Evolutionary conservation across 2,888 invertebrate genomes (phyloP), one percentile per base, ranked within the genome.

Genomic region (Zeuzera pyrina): DNA sequence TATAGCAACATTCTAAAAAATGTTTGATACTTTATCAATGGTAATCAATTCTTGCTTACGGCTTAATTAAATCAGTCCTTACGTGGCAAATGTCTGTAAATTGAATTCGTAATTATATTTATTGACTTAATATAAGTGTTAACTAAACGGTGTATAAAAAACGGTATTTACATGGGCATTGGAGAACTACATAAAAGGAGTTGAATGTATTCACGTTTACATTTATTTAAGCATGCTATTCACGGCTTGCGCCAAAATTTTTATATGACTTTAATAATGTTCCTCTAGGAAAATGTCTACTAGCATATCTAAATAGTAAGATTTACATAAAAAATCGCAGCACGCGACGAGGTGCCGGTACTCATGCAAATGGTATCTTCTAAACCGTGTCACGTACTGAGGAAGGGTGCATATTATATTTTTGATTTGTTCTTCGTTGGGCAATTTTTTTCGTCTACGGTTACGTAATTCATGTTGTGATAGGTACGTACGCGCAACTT

Each of bases 331-430:
- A 81, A 81, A 79, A 78, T 73, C 64, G 63, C 47, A 59, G 72
- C 78, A 78, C 76, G 76, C 74, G 77, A 77, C 69, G 51, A 65
- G 65, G 69, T 68, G 66, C 57, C 57, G 61, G 57, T 56, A 57
- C 56, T 63, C 69, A 74, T 72, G 73, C 71, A 79, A 79, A 77
- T 77, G 55, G 63, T 53, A 49, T 51, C 53, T 68, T 69, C 59
- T 59, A 47, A 76, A 68, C 54, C 78, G 52, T 62, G 64, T 71
- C 83, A 83, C 83, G 83, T 83, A 69, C 57, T 48, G 39, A 44
- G 57, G 68, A 72, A 79, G 83, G 83, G 83, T 83, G 83, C 79
- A 83, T 83, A 81, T n/a, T n/a, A n/a, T 79, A 77, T 83, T 83
- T 81, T 78, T 81, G 78, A 79, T 78, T 81, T 79, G 76, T 79